Conservation (phyloP, 2,888 invertebrate species). For the Peribatodes rhomboidaria region DNA sequence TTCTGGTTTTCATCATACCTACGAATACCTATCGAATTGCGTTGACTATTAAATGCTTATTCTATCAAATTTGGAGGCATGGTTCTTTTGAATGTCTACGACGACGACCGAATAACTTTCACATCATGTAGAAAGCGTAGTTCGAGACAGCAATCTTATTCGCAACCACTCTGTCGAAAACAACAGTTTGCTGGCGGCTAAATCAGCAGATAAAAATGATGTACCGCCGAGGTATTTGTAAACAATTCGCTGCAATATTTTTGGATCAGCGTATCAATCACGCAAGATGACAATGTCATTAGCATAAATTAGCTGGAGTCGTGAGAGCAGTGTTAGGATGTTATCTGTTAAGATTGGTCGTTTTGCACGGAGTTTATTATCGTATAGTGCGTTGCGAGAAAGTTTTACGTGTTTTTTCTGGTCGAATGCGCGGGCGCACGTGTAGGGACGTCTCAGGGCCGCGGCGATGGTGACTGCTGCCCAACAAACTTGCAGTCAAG, state of each 20-base stretch:
- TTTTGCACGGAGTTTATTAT: conserved; percentile 1
- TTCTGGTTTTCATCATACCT: neutral
- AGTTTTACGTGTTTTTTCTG: conserved; percentile 21
- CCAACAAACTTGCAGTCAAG: conserved; percentile 24
- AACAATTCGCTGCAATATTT: conserved; percentile 23
- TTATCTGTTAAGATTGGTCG: neutral
- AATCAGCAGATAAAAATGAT: conserved; percentile 25
- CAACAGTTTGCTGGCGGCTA: conserved; percentile 10
- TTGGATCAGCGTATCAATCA: conserved; percentile 32
- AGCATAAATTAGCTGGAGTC: conserved; percentile 18
- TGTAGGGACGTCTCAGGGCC: conserved; percentile 20
- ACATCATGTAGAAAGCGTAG: conserved; percentile 11
- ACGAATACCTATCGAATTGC: neutral
- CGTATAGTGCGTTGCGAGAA: conserved; percentile 21
- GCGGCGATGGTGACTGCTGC: conserved; percentile 8
- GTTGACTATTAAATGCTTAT: neutral
- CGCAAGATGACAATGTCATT: conserved; percentile 22
- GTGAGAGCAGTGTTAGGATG: conserved; percentile 5
- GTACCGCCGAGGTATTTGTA: conserved; percentile 20
- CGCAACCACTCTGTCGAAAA: conserved; percentile 3
- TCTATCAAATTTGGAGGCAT: neutral
- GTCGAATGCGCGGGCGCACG: conserved; percentile 18
- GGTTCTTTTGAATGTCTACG: neutral
- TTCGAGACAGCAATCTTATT: neutral
- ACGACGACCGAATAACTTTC: conserved; percentile 4